A percentile compares a stretch with the other conserved stretches of the same genome.
Conservation (phyloP, 2,888 invertebrate genomes). For the Trichogramma dendrolimi region DNA sequence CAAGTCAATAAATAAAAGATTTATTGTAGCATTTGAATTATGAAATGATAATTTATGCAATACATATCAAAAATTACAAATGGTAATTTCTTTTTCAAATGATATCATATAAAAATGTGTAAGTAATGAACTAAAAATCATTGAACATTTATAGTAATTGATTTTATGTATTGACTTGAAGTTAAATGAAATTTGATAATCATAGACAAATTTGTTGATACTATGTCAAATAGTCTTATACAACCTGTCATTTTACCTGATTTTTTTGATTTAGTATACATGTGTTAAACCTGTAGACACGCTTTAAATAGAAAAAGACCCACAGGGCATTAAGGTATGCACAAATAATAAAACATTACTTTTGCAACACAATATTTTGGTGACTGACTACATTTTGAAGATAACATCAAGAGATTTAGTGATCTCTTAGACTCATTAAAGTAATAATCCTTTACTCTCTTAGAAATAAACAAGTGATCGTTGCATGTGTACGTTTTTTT, state of each 20-base stretch:
- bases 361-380: slow-evolving; percentile 38
- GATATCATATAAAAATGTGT: no score
- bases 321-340: slow-evolving; percentile 45
- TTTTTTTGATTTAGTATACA: slow-evolving; percentile 39
- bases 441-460: slow-evolving; percentile 28
- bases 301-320: slow-evolving; percentile 52
- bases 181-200: no score
- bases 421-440: slow-evolving; percentile 31
- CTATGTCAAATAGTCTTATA: slow-evolving; percentile 49
- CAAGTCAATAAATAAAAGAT: background rate
- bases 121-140: no score
- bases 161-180: no score
- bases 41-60: no score
- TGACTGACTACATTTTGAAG: slow-evolving; percentile 30
- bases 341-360: slow-evolving; percentile 38
- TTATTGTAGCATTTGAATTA: no score
- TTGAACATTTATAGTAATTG: no score
- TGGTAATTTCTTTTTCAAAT: no score
- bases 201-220: slow-evolving; percentile 3
- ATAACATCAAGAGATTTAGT: slow-evolving; percentile 27
- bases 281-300: slow-evolving; percentile 53
- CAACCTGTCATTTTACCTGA: slow-evolving; percentile 51
- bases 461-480: slow-evolving; percentile 25
- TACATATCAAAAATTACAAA: no score
- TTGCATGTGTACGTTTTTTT: slow-evolving; percentile 5